These are phyloP conservation scores for Tetramorium bicarinatum DNA, from an alignment of 2,888 invertebrate species.

Conservation along the genomic window DNA sequence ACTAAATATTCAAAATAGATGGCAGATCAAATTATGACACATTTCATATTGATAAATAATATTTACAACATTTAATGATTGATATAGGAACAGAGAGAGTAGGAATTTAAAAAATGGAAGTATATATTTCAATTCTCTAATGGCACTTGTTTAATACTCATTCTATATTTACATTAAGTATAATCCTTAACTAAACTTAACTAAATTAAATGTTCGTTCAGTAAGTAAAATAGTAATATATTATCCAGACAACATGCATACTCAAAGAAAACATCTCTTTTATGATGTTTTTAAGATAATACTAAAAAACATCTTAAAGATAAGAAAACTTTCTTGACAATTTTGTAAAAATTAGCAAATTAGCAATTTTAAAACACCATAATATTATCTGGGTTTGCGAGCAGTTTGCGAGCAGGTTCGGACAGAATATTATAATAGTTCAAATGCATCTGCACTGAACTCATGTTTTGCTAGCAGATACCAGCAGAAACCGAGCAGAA, in stretches of 20 bases:
- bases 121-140: background rate
- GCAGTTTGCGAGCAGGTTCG: background rate
- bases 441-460: too few species aligned
- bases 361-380: too few species aligned
- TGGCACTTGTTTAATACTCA: background rate
- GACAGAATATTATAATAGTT: background rate
- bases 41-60: background rate
- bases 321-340: too few species aligned
- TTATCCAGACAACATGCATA: too few species aligned
- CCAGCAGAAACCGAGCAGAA: too few species aligned
- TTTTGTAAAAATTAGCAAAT: too few species aligned
- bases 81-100: background rate
- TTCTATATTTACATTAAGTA: background rate
- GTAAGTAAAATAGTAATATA: too few species aligned
- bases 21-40: background rate
- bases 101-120: background rate
- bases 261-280: too few species aligned
- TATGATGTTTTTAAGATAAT: too few species aligned
- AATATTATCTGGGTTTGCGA: background rate
- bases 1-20: background rate
- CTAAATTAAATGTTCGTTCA: background rate
- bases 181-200: background rate
- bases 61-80: background rate
- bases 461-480: background rate
- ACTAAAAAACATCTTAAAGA: too few species aligned